Conservation (phyloP, 1,140 invertebrate genomes). For the Chrysopa pallens region DNA sequence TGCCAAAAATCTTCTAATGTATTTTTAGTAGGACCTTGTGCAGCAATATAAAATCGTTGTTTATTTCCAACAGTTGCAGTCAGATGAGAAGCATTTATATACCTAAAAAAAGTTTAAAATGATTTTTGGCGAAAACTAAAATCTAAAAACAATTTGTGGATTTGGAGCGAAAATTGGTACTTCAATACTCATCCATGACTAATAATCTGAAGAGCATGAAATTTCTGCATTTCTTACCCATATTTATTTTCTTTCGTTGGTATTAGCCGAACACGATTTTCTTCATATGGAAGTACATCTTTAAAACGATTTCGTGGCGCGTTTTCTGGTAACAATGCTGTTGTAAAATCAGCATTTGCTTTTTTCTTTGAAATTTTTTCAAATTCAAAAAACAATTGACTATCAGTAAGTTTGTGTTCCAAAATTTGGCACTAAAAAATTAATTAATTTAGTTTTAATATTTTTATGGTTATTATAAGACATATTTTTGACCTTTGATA, state of each 20-base stretch:
- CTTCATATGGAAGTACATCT: constrained; percentile 75
- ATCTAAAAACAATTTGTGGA: too few species aligned
- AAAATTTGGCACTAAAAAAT: constrained; percentile 56
- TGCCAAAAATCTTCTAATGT: constrained; percentile 62
- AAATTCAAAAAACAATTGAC: constrained; percentile 71
- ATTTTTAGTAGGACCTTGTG: constrained; percentile 47
- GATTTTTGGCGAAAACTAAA: too few species aligned
- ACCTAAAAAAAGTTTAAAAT: background rate
- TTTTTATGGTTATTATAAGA: background rate
- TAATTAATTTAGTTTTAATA: too few species aligned
- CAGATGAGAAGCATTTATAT: constrained; percentile 65
- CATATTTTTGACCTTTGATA: background rate
- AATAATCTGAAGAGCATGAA: too few species aligned
- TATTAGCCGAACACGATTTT: constrained; percentile 60
- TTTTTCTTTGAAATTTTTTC: constrained; percentile 70
- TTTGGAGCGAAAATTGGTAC: too few species aligned
- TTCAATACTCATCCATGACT: too few species aligned
- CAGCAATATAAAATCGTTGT: constrained; percentile 69
- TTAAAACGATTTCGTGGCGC: constrained; percentile 32
- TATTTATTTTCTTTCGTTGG: constrained; percentile 60
- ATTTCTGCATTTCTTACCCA: constrained; percentile 51
- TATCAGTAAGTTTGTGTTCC: constrained; percentile 61
- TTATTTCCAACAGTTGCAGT: constrained; percentile 54
- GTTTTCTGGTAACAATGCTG: constrained; percentile 47
- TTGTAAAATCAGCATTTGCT: constrained; percentile 41